Conservation (phyloP, 1,140 invertebrate genomes). For the Himalopsyche phryganea region DNA sequence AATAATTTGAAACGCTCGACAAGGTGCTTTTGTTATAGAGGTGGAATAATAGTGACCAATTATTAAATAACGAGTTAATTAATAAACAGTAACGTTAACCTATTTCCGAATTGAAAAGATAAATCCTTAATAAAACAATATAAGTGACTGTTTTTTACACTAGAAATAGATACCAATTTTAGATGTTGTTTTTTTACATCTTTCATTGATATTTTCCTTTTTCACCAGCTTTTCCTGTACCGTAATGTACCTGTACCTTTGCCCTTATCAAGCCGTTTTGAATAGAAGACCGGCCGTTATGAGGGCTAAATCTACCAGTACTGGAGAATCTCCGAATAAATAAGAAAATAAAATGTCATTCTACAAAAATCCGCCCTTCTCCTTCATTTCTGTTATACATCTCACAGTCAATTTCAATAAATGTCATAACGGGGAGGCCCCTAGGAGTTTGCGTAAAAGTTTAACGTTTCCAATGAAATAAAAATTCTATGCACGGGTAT, state of each 20-base stretch:
- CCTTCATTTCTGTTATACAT: neutral
- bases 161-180: too few relatives aligned
- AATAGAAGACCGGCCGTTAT: neutral
- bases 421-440: constrained; percentile 8
- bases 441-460: constrained; percentile 22
- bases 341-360: constrained; percentile 22
- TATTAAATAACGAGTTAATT: too few relatives aligned
- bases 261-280: neutral
- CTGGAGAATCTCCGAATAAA: neutral
- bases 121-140: too few relatives aligned
- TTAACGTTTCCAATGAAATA: constrained; percentile 17
- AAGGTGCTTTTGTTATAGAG: too few relatives aligned
- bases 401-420: constrained; percentile 25
- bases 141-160: too few relatives aligned
- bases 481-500: constrained; percentile 13
- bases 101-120: too few relatives aligned
- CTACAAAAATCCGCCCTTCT: neutral
- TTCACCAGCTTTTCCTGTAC: too few relatives aligned
- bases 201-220: too few relatives aligned
- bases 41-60: too few relatives aligned
- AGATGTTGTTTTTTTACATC: too few relatives aligned
- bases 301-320: constrained; percentile 3
- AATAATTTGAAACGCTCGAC: too few relatives aligned
- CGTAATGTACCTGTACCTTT: neutral
- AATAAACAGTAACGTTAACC: too few relatives aligned